Base-by-base conservation (phyloP, 2,797 vertebrate species). In the Eulemur rubriventer region DNA sequence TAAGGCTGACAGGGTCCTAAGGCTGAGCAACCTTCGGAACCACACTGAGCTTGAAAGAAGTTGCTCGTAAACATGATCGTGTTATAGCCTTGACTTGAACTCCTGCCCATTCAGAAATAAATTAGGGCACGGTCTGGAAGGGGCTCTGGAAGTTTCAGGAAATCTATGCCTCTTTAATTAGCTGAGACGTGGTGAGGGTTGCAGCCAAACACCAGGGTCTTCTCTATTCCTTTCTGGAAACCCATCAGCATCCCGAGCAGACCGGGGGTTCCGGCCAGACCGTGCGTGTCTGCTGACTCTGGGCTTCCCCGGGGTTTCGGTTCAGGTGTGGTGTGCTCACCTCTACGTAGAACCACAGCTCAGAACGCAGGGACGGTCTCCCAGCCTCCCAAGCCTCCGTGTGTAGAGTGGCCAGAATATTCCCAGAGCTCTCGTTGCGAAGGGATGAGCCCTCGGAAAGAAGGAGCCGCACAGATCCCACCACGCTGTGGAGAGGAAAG, bases 291-390 rank as follows among this genome's bases (percentile, higher is more conserved):
- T 33, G 41, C 72, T 70, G 7, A 73, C 35, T 20, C 83, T 20
- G 24, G 57, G 16, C 28, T 69, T 69, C 26, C 43, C 50, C 18
- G 6, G 26, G 4, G 2, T 18, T 59, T 48, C 57, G 65, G 30
- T 35, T 67, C 41, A 22, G 7, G 18, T 7, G 4, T 0, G 7
- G 46, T 13, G 16, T 35, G 2, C 14, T 46, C 3, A 1, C 1
- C 13, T 55, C 76, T 55, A 14, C 50, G 38, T 41, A 41, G 69
- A 92, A n/a, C 7, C 52, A 30, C 22, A 59, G 52, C 33, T 30
- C 7, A 73, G 80, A 76, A 75, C 9, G 14, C 38, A 43, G 18
- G 28, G 73, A 11, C 20, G 33, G 35, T 8, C 69, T 28, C n/a
- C 28, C 28, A 16, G 35, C 9, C 33, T n/a, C 22, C 5, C 14